These are phyloP conservation scores for Drosophila paulistorum DNA, from an alignment of 1,140 invertebrate species.

Conservation along the genomic window DNA sequence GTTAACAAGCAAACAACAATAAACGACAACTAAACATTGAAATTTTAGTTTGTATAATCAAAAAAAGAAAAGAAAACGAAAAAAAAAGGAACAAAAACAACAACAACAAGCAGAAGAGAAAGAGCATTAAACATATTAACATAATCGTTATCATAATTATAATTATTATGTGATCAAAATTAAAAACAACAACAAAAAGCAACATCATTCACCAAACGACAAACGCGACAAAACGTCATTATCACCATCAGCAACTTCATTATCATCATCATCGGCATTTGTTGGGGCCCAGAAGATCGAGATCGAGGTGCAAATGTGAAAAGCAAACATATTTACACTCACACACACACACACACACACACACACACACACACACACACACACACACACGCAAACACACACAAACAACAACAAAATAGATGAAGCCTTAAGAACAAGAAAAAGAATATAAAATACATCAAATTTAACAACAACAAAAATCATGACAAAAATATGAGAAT, in stretches of 20 bases:
- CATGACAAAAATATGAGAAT: conserved; percentile 13
- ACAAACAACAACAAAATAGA: conserved; percentile 5
- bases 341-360: conserved; percentile 1
- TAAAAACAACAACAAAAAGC: conserved; percentile 29
- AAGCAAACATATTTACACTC: conserved; percentile 3
- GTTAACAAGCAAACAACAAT: conserved; percentile 28
- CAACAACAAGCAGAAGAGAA: conserved; percentile 5
- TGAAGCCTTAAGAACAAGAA: neutral
- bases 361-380: conserved; percentile 7
- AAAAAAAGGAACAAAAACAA: conserved; percentile 6
- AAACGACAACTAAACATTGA: conserved; percentile 20
- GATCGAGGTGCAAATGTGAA: conserved; percentile 20
- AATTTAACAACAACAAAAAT: conserved; percentile 7
- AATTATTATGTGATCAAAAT: conserved; percentile 53
- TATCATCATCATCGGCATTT: neutral
- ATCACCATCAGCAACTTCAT: neutral
- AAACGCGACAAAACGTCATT: no score
- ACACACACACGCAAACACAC: neutral
- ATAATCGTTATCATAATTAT: conserved; percentile 30
- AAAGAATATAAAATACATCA: neutral
- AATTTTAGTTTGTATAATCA: neutral
- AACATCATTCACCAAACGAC: neutral
- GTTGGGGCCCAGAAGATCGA: neutral
- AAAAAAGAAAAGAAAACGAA: conserved; percentile 12
- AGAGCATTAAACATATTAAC: conserved; percentile 22